phyloP scores from a whole-genome alignment of 37 sponge, comb jelly and placozoan species.

The Dysidea cf. avara region DNA sequence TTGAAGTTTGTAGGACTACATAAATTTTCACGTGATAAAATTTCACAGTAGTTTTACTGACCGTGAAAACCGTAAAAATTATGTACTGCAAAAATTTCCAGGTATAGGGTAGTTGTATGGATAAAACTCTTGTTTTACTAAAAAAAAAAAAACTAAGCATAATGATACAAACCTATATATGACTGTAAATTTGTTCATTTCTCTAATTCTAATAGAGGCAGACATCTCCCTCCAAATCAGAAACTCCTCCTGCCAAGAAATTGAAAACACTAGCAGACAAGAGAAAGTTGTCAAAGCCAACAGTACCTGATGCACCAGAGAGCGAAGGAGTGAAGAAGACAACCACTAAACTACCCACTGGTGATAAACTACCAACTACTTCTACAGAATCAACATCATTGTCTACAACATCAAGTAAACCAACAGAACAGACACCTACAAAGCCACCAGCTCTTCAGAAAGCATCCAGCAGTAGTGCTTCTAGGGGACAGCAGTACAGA shows the following conservation, averaged over 20 bases:
- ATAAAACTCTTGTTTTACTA: no score
- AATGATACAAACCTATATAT: not conserved
- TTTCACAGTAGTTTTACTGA: no score
- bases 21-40: no score
- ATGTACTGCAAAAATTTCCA: no score
- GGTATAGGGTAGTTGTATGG: no score
- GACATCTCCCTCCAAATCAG: conserved; percentile 7
- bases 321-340: not conserved
- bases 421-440: not conserved
- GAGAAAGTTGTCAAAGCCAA: not conserved
- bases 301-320: not conserved
- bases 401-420: not conserved
- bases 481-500: conserved; percentile 40
- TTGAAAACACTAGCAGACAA: not conserved
- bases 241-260: not conserved
- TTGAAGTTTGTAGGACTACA: no score
- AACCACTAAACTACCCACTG: conserved; percentile 10
- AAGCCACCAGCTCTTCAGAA: conserved; percentile 1
- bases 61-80: no score
- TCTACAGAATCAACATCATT: not conserved
- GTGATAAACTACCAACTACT: not conserved
- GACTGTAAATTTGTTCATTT: no score
- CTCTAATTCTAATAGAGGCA: no score
- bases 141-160: no score
- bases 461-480: conserved; percentile 2